phyloP scores from a whole-genome alignment of 2,113 vertebrate species.

The Eira barbara region DNA sequence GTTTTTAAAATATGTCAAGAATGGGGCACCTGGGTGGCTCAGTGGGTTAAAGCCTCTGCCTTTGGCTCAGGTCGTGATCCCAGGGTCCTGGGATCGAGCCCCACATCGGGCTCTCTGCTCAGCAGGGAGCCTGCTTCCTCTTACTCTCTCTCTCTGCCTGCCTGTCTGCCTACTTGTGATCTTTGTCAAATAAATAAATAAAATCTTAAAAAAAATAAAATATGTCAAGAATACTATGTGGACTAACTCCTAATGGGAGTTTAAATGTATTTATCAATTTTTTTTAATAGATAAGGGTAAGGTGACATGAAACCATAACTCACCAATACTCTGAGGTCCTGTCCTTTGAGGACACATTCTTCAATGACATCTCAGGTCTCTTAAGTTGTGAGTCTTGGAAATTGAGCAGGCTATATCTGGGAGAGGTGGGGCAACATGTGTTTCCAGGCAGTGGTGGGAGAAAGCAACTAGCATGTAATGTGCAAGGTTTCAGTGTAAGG shows the following conservation, averaged over 20 bases:
- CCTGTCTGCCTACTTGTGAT: no score
- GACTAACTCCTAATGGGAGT: background rate
- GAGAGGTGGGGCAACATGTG: background rate
- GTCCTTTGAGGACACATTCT: background rate
- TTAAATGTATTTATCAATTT: background rate
- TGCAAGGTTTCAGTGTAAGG: background rate
- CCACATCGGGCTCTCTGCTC: no score
- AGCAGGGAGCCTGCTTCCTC: no score
- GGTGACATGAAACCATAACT: background rate
- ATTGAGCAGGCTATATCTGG: background rate
- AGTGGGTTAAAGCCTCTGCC: no score
- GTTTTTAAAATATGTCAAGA: constrained; percentile 24
- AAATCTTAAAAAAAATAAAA: background rate
- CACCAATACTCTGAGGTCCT: background rate
- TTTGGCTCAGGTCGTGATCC: no score
- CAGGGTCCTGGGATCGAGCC: no score
- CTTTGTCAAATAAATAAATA: no score
- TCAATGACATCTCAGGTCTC: background rate
- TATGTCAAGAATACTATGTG: background rate
- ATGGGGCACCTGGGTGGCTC: background rate
- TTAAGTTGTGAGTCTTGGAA: background rate
- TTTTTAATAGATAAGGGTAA: background rate
- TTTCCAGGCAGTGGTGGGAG: background rate
- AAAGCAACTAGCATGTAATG: background rate
- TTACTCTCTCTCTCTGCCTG: no score